Evolutionary conservation across 1,140 invertebrate species (phyloP).

Genomic region (Antheraea pernyi): DNA sequence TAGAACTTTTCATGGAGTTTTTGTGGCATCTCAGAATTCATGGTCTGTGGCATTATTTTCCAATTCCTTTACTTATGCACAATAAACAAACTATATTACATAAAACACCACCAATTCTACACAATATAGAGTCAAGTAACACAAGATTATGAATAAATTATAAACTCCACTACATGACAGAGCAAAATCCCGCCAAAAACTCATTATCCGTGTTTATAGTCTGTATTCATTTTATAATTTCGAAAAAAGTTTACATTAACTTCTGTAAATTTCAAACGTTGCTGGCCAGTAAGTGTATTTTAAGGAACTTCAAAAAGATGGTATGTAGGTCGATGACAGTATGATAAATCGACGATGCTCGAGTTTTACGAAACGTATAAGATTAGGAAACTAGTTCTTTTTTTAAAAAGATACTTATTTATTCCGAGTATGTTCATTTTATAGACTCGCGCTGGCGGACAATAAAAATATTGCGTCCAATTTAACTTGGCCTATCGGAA

Average conservation of each 20-base stretch:
- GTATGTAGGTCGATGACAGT: conserved; percentile 13
- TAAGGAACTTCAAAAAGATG: conserved; percentile 4
- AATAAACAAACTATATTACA: too few species aligned
- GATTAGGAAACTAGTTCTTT: conserved; percentile 15
- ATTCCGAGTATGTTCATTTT: conserved; percentile 50
- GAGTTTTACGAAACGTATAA: conserved; percentile 10
- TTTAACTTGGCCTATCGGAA: conserved; percentile 32
- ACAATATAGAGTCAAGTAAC: too few species aligned
- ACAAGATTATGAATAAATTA: too few species aligned
- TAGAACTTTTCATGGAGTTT: too few species aligned
- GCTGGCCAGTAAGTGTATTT: conserved; percentile 2
- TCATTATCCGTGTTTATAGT: background rate
- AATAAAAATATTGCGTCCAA: conserved; percentile 51
- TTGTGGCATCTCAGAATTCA: too few species aligned
- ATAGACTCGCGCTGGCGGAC: conserved; percentile 49
- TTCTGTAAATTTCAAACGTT: background rate
- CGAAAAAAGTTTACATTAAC: background rate
- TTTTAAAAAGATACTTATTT: conserved; percentile 37
- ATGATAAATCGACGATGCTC: conserved; percentile 10
- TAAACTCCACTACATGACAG: too few species aligned
- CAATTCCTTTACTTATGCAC: too few species aligned
- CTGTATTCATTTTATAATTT: background rate
- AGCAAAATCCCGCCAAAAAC: too few species aligned
- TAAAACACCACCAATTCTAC: too few species aligned
- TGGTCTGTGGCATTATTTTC: too few species aligned